A percentile compares a stretch with the other conserved stretches of the same genome.
Evolutionary conservation across 2,797 vertebrate genomes (phyloP).

Genomic region (Melanogrammus aeglefinus): DNA sequence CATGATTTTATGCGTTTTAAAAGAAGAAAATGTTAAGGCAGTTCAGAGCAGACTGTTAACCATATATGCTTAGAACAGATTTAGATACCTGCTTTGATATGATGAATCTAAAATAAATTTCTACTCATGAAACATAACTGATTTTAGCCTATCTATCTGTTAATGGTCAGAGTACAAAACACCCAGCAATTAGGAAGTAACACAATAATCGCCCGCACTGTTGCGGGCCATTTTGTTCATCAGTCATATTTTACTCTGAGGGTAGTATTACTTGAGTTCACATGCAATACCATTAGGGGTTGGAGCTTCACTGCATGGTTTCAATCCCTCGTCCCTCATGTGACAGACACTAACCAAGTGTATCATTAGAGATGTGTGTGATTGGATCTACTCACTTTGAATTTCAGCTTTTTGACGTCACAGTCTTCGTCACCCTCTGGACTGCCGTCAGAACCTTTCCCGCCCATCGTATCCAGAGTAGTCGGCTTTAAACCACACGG

Average conservation of each 20-base stretch:
- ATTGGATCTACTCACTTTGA: constrained; percentile 60
- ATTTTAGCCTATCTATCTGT: not conserved
- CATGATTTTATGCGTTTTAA: not conserved
- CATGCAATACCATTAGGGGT: not conserved
- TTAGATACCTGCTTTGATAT: not conserved
- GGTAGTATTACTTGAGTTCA: not conserved
- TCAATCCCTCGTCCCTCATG: not conserved
- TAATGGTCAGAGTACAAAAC: not conserved
- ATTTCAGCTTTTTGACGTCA: constrained; percentile 55
- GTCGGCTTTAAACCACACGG: constrained; percentile 47
- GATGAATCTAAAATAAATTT: not conserved
- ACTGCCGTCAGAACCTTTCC: constrained; percentile 66
- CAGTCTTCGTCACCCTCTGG: constrained; percentile 62
- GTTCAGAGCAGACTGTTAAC: not conserved
- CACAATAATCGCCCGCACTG: not conserved
- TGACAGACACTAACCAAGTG: not conserved
- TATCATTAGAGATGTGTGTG: not conserved
- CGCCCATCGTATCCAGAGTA: constrained; percentile 45
- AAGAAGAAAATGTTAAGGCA: not conserved
- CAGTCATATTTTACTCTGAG: not conserved
- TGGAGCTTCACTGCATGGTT: not conserved
- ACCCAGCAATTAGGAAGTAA: not conserved
- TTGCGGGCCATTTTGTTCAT: not conserved
- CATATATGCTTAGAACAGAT: not conserved
- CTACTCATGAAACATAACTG: not conserved